Conservation (phyloP, 2,113 vertebrate genomes). For the Marmota flaviventris region DNA sequence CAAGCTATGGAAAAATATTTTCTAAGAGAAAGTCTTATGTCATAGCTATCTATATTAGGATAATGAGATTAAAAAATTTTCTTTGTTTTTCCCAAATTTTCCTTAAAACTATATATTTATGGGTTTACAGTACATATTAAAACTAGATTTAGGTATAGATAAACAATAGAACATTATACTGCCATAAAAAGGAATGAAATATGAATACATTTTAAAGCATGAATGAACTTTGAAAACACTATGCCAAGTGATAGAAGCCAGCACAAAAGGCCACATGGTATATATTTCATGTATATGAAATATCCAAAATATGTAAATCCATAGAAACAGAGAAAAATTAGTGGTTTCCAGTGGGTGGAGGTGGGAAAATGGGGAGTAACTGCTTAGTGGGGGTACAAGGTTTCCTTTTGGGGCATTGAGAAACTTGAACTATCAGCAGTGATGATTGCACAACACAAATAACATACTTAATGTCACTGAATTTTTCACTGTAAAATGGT, state of each 20-base stretch:
- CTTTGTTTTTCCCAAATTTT: not conserved
- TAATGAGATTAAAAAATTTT: not conserved
- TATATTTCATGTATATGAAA: conserved; percentile 19
- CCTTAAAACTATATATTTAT: not conserved
- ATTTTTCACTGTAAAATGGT: conserved; percentile 6
- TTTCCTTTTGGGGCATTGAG: not conserved
- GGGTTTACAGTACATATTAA: conserved; percentile 32
- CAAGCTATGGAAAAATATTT: not conserved
- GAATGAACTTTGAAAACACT: conserved; percentile 18
- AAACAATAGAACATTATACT: not conserved
- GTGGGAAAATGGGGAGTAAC: not conserved
- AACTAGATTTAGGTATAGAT: conserved; percentile 10
- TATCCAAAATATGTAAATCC: not conserved
- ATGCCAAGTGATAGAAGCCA: not conserved
- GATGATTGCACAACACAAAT: not conserved
- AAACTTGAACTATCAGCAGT: not conserved
- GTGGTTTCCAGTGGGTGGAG: not conserved
- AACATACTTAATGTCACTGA: not conserved
- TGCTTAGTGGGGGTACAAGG: not conserved
- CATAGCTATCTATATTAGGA: not conserved
- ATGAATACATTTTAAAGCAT: not conserved
- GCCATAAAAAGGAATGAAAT: conserved; percentile 23
- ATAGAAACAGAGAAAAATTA: not conserved
- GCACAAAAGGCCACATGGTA: not conserved
- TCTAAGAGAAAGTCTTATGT: not conserved